phyloP scores from a whole-genome alignment of 2,113 vertebrate species.

The Phoxinus phoxinus region DNA sequence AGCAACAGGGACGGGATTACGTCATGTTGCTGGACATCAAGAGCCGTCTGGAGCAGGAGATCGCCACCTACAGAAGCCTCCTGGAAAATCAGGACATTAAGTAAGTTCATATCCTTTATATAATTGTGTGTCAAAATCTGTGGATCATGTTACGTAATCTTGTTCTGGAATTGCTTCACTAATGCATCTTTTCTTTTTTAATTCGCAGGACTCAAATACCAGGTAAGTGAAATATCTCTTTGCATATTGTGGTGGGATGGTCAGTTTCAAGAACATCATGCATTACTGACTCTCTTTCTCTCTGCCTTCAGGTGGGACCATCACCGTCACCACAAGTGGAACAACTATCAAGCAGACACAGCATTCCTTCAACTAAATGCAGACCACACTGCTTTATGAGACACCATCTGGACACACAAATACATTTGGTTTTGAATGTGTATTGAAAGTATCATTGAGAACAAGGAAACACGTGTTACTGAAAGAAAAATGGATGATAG shows the following conservation, averaged over 20 bases:
- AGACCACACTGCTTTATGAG: conserved; percentile 65
- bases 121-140: not conserved
- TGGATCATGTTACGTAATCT: not conserved
- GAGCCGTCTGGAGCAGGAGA: conserved; percentile 80
- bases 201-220: conserved; percentile 59
- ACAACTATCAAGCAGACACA: conserved; percentile 66
- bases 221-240: conserved; percentile 57
- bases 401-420: conserved; percentile 37
- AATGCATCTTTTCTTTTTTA: conserved; percentile 1
- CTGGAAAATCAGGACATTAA: conserved; percentile 78
- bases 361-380: conserved; percentile 50
- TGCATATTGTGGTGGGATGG: not conserved
- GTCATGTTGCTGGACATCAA: conserved; percentile 79
- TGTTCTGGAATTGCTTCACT: not conserved
- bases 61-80: conserved; percentile 79
- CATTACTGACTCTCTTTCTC: conserved; percentile 8
- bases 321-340: conserved; percentile 65
- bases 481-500: not conserved
- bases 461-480: not conserved
- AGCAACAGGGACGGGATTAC: conserved; percentile 77
- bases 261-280: not conserved
- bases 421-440: not conserved
- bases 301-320: conserved; percentile 63
- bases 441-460: not conserved
- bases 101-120: conserved; percentile 52